Conservation (phyloP, 2,113 vertebrate species). For the Ictidomys tridecemlineatus region DNA sequence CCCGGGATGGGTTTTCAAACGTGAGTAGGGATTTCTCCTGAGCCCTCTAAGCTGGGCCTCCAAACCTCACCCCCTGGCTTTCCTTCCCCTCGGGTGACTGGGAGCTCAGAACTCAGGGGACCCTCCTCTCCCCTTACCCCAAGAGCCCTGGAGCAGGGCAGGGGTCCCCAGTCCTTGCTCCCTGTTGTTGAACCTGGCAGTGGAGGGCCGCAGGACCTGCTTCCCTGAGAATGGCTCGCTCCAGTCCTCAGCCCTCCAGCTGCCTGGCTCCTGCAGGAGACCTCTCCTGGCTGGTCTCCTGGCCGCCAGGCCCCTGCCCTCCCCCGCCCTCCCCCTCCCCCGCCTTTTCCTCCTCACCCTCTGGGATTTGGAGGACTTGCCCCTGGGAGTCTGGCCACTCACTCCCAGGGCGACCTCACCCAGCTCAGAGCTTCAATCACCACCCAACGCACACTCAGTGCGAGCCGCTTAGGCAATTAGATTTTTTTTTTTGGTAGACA, state of each 20-base stretch:
- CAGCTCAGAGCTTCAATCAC: rapidly evolving
- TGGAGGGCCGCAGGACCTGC: no score
- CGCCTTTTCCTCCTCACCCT: rapidly evolving
- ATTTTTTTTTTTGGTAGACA: not conserved
- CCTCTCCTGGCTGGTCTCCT: not conserved
- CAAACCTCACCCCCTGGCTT: not conserved
- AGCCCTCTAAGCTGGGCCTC: not conserved
- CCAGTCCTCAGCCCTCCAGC: no score
- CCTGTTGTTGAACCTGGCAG: rapidly evolving
- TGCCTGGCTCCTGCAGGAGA: no score
- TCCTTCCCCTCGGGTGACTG: not conserved
- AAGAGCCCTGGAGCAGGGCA: not conserved
- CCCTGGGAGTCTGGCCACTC: not conserved
- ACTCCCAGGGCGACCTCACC: not conserved
- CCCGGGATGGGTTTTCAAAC: no score
- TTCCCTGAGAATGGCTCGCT: no score
- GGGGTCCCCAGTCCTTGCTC: not conserved
- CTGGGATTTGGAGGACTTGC: rapidly evolving
- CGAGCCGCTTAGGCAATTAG: not conserved
- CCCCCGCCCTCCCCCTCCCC: not conserved
- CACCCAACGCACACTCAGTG: not conserved
- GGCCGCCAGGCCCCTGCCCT: not conserved
- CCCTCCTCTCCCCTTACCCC: no score
- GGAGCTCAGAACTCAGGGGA: not conserved
- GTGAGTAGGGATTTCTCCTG: not conserved